phyloP scores from a whole-genome alignment of 2,797 vertebrate species.

The Pangasius djambal region DNA sequence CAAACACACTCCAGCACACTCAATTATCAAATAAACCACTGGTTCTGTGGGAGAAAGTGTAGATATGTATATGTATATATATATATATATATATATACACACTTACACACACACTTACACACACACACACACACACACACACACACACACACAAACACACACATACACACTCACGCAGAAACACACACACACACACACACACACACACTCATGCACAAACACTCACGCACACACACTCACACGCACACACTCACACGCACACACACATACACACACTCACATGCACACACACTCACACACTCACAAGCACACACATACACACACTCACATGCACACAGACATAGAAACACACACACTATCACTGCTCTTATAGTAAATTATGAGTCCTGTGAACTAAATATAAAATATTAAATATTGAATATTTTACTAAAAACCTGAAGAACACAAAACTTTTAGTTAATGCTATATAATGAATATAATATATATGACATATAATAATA shows the following conservation, averaged over 20 bases:
- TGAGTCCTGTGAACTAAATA: too few species aligned
- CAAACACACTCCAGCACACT: not conserved
- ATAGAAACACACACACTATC: not conserved
- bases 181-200: not conserved
- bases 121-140: not conserved
- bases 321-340: not conserved
- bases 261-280: too few species aligned
- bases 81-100: too few species aligned
- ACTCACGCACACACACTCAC: not conserved
- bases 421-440: too few species aligned
- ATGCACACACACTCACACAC: not conserved
- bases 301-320: not conserved
- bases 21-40: not conserved
- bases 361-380: too few species aligned
- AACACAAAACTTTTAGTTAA: too few species aligned
- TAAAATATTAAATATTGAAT: too few species aligned
- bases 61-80: not conserved
- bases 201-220: too few species aligned
- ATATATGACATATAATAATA: too few species aligned
- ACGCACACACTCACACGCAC: not conserved
- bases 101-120: not conserved
- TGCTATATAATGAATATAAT: too few species aligned
- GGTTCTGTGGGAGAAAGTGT: not conserved
- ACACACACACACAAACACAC: not conserved
- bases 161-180: not conserved